A percentile compares a stretch with the other conserved stretches of the same genome.
phyloP scores from a whole-genome alignment of 2,888 invertebrate genomes.

The Dynastes hyllus region DNA sequence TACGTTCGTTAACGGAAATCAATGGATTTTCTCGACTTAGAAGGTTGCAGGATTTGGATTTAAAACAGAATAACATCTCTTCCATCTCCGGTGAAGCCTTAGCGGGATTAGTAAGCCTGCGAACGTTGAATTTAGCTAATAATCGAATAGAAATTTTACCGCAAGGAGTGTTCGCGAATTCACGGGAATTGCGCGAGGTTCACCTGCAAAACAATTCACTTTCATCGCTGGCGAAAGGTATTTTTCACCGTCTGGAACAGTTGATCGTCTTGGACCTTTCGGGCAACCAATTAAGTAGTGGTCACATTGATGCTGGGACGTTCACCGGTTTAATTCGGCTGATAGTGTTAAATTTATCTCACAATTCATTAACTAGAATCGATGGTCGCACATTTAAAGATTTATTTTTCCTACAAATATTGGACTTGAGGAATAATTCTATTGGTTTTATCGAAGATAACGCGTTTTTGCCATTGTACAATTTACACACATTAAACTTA shows the following conservation, averaged over 20 bases:
- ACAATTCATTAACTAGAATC: slow-evolving; percentile 88
- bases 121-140: slow-evolving; percentile 89
- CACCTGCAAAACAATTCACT: slow-evolving; percentile 90
- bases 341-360: slow-evolving; percentile 88
- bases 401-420: slow-evolving; percentile 87
- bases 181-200: slow-evolving; percentile 86
- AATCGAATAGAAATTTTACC: slow-evolving; percentile 89
- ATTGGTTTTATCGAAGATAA: slow-evolving; percentile 92
- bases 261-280: slow-evolving; percentile 88
- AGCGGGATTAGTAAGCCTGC: slow-evolving; percentile 84
- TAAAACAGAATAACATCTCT: slow-evolving; percentile 89
- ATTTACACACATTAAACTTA: slow-evolving; percentile 90
- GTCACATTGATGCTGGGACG: slow-evolving; percentile 88
- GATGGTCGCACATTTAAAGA: slow-evolving; percentile 91
- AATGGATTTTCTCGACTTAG: slow-evolving; percentile 84
- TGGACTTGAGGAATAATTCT: slow-evolving; percentile 89
- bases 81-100: slow-evolving; percentile 87
- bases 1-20: slow-evolving; percentile 80
- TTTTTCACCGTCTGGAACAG: slow-evolving; percentile 89
- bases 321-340: slow-evolving; percentile 89
- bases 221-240: slow-evolving; percentile 85
- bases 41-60: slow-evolving; percentile 84
- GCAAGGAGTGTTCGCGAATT: slow-evolving; percentile 86
- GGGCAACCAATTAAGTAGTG: slow-evolving; percentile 88
- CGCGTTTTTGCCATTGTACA: slow-evolving; percentile 90